Evolutionary conservation across 2,113 vertebrate genomes (phyloP).

Genomic region (Catharus fuscescens): DNA sequence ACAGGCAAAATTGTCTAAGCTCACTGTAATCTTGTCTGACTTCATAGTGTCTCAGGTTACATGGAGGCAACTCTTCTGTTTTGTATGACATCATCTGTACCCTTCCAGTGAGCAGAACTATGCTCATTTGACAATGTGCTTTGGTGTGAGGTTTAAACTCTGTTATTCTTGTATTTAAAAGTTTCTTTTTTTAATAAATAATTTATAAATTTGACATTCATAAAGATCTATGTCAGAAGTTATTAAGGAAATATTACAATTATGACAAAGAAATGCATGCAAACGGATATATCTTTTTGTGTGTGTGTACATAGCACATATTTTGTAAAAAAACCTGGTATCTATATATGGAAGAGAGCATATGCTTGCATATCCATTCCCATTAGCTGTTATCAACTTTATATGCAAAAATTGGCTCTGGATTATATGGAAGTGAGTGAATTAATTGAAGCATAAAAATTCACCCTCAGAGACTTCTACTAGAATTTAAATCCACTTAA

Average conservation of each 20-base stretch:
- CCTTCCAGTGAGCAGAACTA: background rate
- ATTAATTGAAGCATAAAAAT: conserved; percentile 40
- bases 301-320: background rate
- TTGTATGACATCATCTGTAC: background rate
- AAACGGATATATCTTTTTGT: background rate
- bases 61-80: background rate
- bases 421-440: background rate
- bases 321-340: background rate
- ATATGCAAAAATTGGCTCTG: background rate
- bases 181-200: background rate
- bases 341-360: background rate
- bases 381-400: background rate
- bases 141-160: background rate
- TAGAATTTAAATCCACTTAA: conserved; percentile 22
- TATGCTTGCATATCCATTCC: background rate
- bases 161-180: background rate
- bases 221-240: background rate
- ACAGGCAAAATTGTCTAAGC: background rate
- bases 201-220: background rate
- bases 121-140: background rate
- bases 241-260: background rate
- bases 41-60: background rate
- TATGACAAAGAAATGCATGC: background rate
- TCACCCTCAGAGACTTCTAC: background rate
- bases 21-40: background rate